These are phyloP conservation scores for Nannoperca australis DNA, from an alignment of 2,797 vertebrate species.

Conservation along the genomic window DNA sequence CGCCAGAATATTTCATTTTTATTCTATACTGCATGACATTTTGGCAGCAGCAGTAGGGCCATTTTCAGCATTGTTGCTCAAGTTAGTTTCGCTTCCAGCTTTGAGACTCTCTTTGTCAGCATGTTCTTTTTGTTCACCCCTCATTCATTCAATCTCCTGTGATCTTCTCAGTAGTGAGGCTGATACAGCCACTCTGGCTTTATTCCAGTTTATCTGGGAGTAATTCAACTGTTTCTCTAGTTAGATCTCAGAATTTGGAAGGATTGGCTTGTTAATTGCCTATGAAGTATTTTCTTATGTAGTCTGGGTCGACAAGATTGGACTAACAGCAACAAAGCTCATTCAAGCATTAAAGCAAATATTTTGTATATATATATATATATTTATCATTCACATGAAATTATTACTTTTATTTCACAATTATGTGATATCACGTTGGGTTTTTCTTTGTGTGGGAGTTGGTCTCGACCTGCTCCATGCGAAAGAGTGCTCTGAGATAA, in stretches of 20 bases:
- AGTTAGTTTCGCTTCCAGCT: neutral
- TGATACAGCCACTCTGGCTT: conserved; percentile 6
- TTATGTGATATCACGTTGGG: too few species aligned
- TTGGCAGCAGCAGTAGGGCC: neutral
- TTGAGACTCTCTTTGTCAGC: conserved; percentile 2
- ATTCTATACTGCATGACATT: neutral
- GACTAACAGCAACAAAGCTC: too few species aligned
- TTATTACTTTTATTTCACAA: too few species aligned
- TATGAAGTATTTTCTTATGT: neutral
- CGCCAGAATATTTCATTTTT: neutral
- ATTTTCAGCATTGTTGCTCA: conserved; percentile 2
- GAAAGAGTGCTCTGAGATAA: too few species aligned
- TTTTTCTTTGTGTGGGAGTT: too few species aligned
- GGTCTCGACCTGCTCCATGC: too few species aligned
- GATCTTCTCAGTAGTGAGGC: neutral
- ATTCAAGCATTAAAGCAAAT: too few species aligned
- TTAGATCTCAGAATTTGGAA: neutral
- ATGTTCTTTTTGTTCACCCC: conserved; percentile 1
- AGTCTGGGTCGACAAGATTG: too few species aligned
- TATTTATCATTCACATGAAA: too few species aligned
- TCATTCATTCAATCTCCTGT: neutral
- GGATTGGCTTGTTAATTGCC: neutral
- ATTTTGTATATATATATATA: too few species aligned
- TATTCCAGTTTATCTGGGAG: neutral
- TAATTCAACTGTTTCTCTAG: neutral